Evolutionary conservation across 2,113 vertebrate genomes (phyloP).

Genomic region (Strix uralensis): DNA sequence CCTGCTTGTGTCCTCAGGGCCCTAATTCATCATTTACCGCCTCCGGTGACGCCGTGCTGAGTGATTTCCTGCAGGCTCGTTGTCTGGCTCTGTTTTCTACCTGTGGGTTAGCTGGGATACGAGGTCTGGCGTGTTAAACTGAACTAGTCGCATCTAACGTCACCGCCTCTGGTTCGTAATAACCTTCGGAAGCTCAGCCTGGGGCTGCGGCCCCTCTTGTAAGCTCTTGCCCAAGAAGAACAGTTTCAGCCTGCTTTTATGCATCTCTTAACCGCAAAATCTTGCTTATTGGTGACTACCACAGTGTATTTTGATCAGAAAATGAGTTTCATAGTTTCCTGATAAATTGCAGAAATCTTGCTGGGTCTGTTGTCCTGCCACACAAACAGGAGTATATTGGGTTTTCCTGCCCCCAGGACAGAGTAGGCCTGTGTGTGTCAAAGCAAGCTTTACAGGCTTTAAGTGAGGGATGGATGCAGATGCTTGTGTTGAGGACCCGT

Average conservation of each 20-base stretch:
- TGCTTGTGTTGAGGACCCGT: not conserved
- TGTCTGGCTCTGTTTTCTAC: not conserved
- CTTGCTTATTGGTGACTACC: not conserved
- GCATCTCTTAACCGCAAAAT: not conserved
- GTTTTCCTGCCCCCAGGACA: fast-evolving
- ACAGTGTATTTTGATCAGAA: not conserved
- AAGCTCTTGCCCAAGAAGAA: not conserved
- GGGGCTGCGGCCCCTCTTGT: not conserved
- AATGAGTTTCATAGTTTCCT: not conserved
- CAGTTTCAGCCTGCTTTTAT: not conserved
- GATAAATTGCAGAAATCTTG: not conserved
- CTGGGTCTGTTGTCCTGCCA: not conserved
- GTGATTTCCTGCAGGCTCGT: not conserved
- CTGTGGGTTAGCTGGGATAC: not conserved
- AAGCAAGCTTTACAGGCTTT: not conserved
- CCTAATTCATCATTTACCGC: fast-evolving
- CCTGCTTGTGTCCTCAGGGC: not conserved
- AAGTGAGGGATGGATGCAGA: not conserved
- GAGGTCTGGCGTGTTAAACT: not conserved
- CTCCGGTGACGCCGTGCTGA: not conserved
- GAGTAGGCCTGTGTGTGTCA: not conserved
- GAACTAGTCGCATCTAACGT: not conserved
- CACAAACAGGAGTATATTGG: not conserved
- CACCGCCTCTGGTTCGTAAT: fast-evolving
- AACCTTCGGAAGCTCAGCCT: not conserved